A percentile compares a stretch with the other conserved stretches of the same genome.
These are phyloP conservation scores for Caenorhabditis sp. DNA, from an alignment of 2,888 invertebrate species.

Conservation along the genomic window DNA sequence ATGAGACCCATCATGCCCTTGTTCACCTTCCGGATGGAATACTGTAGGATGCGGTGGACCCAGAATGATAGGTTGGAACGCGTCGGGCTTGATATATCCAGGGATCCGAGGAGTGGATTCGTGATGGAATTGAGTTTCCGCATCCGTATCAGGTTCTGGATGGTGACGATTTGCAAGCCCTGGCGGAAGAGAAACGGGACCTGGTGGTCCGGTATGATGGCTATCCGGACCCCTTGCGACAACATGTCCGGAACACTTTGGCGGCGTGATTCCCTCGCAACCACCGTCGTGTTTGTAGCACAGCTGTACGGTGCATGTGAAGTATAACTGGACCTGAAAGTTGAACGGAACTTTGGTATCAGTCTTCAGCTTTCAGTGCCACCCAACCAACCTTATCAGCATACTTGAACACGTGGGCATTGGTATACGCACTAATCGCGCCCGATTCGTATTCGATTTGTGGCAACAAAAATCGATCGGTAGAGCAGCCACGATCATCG, in stretches of 20 bases:
- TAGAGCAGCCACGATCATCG: constrained; percentile 80
- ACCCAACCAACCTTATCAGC: constrained; percentile 81
- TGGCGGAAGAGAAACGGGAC: no score
- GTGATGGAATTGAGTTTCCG: not conserved
- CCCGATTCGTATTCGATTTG: constrained; percentile 72
- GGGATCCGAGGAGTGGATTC: constrained; percentile 17
- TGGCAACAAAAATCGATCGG: constrained; percentile 77
- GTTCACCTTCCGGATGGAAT: constrained; percentile 7
- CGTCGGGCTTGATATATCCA: constrained; percentile 51
- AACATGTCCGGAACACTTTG: constrained; percentile 33
- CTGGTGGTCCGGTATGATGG: not conserved
- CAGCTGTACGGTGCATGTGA: constrained; percentile 83
- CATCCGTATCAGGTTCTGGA: no score
- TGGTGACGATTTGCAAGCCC: no score
- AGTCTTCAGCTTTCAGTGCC: no score
- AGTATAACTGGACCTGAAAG: constrained; percentile 79
- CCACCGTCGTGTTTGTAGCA: constrained; percentile 83
- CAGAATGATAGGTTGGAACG: constrained; percentile 59
- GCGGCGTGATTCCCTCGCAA: constrained; percentile 80
- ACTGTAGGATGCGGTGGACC: constrained; percentile 57
- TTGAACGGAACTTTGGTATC: not conserved
- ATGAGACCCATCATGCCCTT: not conserved
- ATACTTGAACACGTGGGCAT: constrained; percentile 82
- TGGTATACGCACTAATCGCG: constrained; percentile 71
- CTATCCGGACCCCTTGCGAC: constrained; percentile 6